These are phyloP conservation scores for Acanthosoma haemorrhoidale DNA, from an alignment of 2,888 invertebrate species.

Conservation along the genomic window DNA sequence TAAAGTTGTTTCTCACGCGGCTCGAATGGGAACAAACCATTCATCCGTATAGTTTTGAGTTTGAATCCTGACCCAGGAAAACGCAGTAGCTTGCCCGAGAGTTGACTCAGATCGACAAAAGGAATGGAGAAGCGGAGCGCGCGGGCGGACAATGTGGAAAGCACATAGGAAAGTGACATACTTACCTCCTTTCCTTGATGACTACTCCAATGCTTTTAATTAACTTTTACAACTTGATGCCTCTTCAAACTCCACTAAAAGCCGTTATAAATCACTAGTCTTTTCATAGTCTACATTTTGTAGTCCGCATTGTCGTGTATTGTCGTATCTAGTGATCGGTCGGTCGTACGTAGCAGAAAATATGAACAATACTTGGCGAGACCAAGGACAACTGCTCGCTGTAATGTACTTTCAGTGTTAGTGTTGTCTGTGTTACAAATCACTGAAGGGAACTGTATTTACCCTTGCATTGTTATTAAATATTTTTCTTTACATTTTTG, in stretches of 20 bases:
- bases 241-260: not conserved
- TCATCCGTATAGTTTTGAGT: too few species aligned
- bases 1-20: too few species aligned
- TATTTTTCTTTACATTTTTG: too few species aligned
- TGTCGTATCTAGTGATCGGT: too few species aligned
- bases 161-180: not conserved
- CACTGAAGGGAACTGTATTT: not conserved
- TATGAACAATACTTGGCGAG: not conserved
- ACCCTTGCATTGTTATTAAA: not conserved
- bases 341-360: too few species aligned
- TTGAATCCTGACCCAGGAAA: too few species aligned
- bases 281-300: not conserved
- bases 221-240: too few species aligned
- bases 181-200: not conserved
- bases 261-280: not conserved
- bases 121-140: slow-evolving; percentile 6
- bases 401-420: not conserved
- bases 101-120: too few species aligned
- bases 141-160: slow-evolving; percentile 4
- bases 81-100: too few species aligned
- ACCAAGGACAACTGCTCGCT: not conserved
- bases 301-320: too few species aligned
- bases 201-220: not conserved
- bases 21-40: too few species aligned
- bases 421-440: too few species aligned